These are phyloP conservation scores for Pecten maximus DNA, from an alignment of 2,888 invertebrate species.

Conservation along the genomic window DNA sequence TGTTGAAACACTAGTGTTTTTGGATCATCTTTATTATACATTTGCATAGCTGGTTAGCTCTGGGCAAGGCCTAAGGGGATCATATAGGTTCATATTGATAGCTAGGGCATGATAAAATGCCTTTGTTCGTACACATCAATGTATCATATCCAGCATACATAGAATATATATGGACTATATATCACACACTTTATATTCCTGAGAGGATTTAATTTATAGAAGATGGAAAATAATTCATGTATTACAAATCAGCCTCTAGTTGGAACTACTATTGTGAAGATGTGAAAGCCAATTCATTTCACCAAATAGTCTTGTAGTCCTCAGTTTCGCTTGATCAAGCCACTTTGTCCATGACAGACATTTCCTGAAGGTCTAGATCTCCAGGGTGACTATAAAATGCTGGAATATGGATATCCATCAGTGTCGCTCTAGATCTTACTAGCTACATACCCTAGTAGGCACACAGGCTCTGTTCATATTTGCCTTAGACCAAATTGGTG, in stretches of 20 bases:
- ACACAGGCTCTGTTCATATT: background rate
- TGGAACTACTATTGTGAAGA: background rate
- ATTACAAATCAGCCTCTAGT: background rate
- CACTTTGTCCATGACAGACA: background rate
- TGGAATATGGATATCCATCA: background rate
- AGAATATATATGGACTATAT: background rate
- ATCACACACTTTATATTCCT: background rate
- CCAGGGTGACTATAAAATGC: slow-evolving; percentile 29
- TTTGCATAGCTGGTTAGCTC: background rate
- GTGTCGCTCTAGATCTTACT: background rate
- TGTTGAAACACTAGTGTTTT: background rate
- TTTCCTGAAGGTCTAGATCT: slow-evolving; percentile 16
- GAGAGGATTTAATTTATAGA: background rate
- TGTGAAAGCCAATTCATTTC: background rate
- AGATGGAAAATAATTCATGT: background rate
- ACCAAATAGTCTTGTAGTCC: background rate
- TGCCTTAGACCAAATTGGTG: slow-evolving; percentile 13
- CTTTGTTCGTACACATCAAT: background rate
- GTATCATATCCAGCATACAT: background rate
- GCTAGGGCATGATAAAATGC: slow-evolving; percentile 3
- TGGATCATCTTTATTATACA: background rate
- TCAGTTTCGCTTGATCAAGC: background rate
- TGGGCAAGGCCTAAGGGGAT: slow-evolving; percentile 22
- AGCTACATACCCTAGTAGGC: background rate
- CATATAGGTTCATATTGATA: background rate